Evolutionary conservation across 2,797 vertebrate genomes (phyloP).

Genomic region (Zenarchopterus dispar): DNA sequence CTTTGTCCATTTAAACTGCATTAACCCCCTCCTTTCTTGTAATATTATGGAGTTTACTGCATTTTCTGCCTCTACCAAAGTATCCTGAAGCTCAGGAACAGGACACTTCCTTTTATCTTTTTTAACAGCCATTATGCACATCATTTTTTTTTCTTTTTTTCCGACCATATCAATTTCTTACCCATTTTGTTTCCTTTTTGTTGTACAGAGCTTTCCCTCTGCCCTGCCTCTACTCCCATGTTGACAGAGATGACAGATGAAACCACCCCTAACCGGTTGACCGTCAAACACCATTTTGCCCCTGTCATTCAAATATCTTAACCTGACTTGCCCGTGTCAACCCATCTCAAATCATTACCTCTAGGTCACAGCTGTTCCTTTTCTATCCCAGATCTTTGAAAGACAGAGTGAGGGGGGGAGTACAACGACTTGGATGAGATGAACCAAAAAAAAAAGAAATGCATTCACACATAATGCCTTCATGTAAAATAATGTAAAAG

Average conservation of each 20-base stretch:
- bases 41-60: no score
- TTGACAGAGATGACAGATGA: conserved; percentile 76
- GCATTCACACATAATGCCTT: no score
- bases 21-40: no score
- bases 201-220: conserved; percentile 19
- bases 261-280: conserved; percentile 74
- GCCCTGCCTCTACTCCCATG: conserved; percentile 55
- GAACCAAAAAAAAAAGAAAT: not conserved
- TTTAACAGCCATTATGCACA: no score
- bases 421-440: conserved; percentile 9
- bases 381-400: conserved; percentile 38
- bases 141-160: no score
- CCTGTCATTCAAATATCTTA: conserved; percentile 75
- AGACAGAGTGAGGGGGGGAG: not conserved
- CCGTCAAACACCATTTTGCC: conserved; percentile 73
- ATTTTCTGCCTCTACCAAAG: no score
- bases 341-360: conserved; percentile 60
- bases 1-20: no score
- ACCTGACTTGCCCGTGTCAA: conserved; percentile 66
- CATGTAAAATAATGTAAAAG: no score
- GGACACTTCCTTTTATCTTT: no score
- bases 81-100: no score
- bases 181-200: not conserved
- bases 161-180: not conserved
- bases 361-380: conserved; percentile 55